A percentile compares a stretch with the other conserved stretches of the same genome.
Conservation (phyloP, 2,113 vertebrate genomes). For the Boulengeromyrus knoepffleri region DNA sequence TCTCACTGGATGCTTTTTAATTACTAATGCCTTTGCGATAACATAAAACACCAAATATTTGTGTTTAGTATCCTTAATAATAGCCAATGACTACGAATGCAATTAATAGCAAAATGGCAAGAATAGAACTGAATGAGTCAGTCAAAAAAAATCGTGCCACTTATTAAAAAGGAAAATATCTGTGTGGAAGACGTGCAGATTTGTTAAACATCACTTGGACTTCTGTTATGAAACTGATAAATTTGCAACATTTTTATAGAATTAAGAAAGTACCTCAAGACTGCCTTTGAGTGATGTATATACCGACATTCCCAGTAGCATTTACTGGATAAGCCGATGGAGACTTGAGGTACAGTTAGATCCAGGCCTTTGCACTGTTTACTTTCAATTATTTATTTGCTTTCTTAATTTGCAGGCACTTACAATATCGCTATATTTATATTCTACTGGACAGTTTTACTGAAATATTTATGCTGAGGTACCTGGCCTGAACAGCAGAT, state of each 20-base stretch:
- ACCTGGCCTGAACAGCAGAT: neutral
- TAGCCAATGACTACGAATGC: neutral
- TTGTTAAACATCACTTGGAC: neutral
- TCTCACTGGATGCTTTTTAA: neutral
- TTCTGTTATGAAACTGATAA: neutral
- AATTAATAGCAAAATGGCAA: neutral
- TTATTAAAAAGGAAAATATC: neutral
- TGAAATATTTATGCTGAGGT: neutral
- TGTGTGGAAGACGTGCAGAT: neutral
- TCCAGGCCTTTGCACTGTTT: neutral
- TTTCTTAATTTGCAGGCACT: neutral
- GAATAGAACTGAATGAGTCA: neutral
- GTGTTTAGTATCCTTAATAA: neutral
- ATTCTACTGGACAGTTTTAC: neutral
- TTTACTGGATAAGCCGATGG: neutral
- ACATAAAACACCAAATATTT: neutral
- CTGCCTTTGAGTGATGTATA: neutral
- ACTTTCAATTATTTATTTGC: neutral
- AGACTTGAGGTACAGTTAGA: neutral
- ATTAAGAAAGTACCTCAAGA: neutral
- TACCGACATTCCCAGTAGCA: neutral
- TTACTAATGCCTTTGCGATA: neutral
- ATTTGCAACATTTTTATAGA: neutral
- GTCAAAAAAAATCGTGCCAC: neutral
- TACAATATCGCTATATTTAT: neutral